phyloP scores from a whole-genome alignment of 1,140 invertebrate genomes.

The Panulirus ornatus region DNA sequence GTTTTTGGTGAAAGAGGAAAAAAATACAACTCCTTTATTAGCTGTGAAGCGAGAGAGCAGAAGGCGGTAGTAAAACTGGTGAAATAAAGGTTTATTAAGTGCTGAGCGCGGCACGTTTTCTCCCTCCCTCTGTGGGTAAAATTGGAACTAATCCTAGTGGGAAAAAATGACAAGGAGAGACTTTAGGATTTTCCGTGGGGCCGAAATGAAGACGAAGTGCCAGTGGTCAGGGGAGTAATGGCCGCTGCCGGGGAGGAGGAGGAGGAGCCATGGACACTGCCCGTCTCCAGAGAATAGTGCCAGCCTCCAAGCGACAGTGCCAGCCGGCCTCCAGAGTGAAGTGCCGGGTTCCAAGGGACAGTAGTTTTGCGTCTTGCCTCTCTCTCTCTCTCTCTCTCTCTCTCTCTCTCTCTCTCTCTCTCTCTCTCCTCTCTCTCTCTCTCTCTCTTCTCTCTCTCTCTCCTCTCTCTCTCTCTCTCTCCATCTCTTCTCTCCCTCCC shows the following conservation, averaged over 20 bases:
- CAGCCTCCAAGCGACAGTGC: too few species aligned
- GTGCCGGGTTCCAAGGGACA: too few species aligned
- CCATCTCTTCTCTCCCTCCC: background rate
- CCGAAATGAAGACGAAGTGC: background rate
- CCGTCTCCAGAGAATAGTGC: too few species aligned
- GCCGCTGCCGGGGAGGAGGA: background rate
- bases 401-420: too few species aligned
- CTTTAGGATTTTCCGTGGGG: background rate
- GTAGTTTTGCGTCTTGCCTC: too few species aligned
- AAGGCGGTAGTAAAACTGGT: too few species aligned
- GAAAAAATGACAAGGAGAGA: background rate
- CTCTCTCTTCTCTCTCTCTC: too few species aligned
- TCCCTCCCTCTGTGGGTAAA: background rate
- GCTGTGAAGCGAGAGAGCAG: too few species aligned
- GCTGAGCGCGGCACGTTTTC: background rate
- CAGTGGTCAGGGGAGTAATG: background rate
- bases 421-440: background rate
- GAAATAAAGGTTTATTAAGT: background rate
- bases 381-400: too few species aligned
- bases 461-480: background rate
- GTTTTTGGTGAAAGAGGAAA: too few species aligned
- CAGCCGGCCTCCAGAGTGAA: too few species aligned
- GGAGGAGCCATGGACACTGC: background rate
- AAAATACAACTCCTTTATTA: too few species aligned
- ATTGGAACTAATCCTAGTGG: background rate